Evolutionary conservation across 1,140 invertebrate genomes (phyloP), one percentile per base, ranked within the genome.

Genomic region (Ostrea denselamellosa): DNA sequence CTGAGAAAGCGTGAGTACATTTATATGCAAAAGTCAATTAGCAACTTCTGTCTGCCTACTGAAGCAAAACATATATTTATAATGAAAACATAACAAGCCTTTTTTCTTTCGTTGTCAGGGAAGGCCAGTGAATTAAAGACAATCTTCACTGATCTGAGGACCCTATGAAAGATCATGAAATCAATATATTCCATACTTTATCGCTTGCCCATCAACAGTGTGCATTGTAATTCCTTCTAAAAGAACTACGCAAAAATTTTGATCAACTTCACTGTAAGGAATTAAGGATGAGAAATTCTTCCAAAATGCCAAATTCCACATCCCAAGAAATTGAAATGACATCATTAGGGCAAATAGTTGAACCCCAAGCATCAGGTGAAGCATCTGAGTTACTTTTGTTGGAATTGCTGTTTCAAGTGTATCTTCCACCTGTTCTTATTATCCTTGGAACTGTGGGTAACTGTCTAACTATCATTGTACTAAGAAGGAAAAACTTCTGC

Each of bases 391-490:
- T 77, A 9, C 25, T 28, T 28, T 77, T 77, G 22, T 19, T 83
- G 82, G 82, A 83, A 22, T 8, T 53, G 12, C 9, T 83, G 28
- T 83, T 83, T 83, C 82, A 83, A 25, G 53, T 83, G 44, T 83
- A 83, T 34, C 44, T 93, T 5, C 92, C 91, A 34, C 94, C 94
- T 17, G 89, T 93, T 53, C 56, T 94, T 4, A 91, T 94, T 12
- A 56, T 93, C 3, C 77, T 93, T 25, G 93, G 94, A 44, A 92
- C 92, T 28, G 90, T 94, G 14, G 91, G 92, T 52, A 94, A 94
- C 84, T 83, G 92, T 56, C 81, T 94, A 28, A 92, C 93, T 10
- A 53, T 94, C 51, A 19, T 93, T 22, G 91, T 94, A 0, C 90
- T 94, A 58, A 86, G 91, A 8, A 89, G 92, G 44, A 90, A 91